These are phyloP conservation scores for Cephus spinipes DNA, from an alignment of 2,888 invertebrate genomes.

Conservation along the genomic window DNA sequence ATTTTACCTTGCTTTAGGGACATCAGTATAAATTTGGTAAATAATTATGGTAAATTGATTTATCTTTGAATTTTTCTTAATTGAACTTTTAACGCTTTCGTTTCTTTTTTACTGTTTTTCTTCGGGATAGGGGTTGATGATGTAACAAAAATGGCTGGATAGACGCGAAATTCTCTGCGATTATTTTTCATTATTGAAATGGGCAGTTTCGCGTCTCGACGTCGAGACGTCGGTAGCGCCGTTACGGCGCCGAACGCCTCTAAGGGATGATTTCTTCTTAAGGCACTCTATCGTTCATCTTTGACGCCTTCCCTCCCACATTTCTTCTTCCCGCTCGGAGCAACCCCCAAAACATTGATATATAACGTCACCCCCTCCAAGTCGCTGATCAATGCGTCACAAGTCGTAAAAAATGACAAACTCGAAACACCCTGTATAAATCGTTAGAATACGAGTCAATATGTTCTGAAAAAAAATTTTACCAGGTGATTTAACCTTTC, in stretches of 20 bases:
- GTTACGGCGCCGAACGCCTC: constrained; percentile 44
- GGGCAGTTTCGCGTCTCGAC: constrained; percentile 32
- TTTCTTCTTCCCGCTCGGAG: constrained; percentile 15
- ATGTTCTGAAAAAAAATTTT: background rate
- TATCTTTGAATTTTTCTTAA: background rate
- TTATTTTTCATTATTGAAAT: constrained; percentile 43
- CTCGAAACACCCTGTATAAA: constrained; percentile 2
- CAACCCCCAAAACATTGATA: constrained; percentile 19
- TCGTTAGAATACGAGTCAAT: background rate
- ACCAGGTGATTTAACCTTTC: background rate
- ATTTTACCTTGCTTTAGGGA: background rate
- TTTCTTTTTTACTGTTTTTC: background rate
- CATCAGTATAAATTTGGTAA: background rate
- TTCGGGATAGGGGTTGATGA: background rate
- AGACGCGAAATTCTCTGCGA: constrained; percentile 11
- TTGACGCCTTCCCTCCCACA: constrained; percentile 49
- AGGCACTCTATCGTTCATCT: constrained; percentile 42
- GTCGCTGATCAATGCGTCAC: constrained; percentile 24
- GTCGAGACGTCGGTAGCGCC: constrained; percentile 42
- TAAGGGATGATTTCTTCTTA: constrained; percentile 3
- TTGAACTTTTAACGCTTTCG: background rate
- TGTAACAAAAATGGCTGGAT: background rate
- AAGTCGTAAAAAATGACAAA: constrained; percentile 31
- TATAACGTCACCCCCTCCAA: constrained; percentile 27
- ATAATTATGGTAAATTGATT: background rate